phyloP scores from a whole-genome alignment of 2,888 invertebrate species.

The Exephanes ischioxanthus region DNA sequence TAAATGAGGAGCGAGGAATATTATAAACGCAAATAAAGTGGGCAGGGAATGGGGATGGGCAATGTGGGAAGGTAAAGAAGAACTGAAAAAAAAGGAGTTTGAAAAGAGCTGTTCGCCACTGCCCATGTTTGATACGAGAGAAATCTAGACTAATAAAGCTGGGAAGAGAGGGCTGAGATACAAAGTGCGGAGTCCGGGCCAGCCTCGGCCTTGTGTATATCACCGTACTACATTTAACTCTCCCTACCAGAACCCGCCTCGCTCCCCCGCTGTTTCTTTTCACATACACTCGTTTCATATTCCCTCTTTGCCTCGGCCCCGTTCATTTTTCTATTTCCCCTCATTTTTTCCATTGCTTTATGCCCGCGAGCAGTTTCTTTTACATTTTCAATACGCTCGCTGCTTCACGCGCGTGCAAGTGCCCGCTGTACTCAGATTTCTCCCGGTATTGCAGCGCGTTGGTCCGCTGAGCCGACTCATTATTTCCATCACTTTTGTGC shows the following conservation, averaged over 20 bases:
- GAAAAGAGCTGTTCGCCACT: not conserved
- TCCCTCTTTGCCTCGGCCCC: slow-evolving; percentile 8
- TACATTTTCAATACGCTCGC: slow-evolving; percentile 29
- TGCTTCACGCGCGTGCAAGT: not conserved
- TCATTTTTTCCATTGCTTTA: slow-evolving; percentile 39
- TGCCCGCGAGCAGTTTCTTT: slow-evolving; percentile 20
- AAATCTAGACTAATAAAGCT: not conserved
- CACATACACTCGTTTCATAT: slow-evolving; percentile 35
- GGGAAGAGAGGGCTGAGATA: not conserved
- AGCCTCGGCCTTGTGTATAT: not conserved
- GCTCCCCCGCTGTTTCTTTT: not conserved
- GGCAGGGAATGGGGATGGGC: slow-evolving; percentile 1
- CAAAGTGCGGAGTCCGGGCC: slow-evolving; percentile 6
- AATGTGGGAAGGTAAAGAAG: not conserved
- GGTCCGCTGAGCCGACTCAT: not conserved
- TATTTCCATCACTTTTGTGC: not conserved
- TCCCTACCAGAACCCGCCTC: not conserved
- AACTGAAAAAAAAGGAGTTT: not conserved
- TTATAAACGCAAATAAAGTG: slow-evolving; percentile 19
- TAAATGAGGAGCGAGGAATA: slow-evolving; percentile 25
- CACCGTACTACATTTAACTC: not conserved
- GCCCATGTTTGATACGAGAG: not conserved
- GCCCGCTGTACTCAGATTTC: not conserved
- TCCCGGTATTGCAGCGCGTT: not conserved
- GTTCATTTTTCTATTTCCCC: slow-evolving; percentile 23